These are phyloP conservation scores for Montipora foliosa DNA, from an alignment of 64 coral and sea anemone genomes.

Conservation along the genomic window DNA sequence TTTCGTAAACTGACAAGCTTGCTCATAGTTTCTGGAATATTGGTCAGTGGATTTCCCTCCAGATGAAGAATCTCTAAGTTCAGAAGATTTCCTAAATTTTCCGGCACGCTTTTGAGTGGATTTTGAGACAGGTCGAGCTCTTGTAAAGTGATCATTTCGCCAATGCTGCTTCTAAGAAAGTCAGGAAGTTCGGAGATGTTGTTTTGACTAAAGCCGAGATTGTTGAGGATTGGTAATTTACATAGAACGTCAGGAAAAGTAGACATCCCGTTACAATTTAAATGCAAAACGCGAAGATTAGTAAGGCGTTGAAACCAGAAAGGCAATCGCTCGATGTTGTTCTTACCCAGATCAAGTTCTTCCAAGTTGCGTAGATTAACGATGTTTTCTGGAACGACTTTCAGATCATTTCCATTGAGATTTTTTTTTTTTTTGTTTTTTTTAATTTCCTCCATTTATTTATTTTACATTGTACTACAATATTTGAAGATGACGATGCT, in stretches of 20 bases:
- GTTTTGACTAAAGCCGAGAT: conserved; percentile 76
- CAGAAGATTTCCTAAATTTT: conserved; percentile 39
- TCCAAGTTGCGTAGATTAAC: conserved; percentile 52
- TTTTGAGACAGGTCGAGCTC: conserved; percentile 82
- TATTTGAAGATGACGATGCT: no score
- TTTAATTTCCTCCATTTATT: no score
- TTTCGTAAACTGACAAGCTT: conserved; percentile 66
- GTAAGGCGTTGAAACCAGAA: conserved; percentile 69
- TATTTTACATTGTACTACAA: no score
- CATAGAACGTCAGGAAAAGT: conserved; percentile 79
- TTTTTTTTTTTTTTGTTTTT: conserved; percentile 75
- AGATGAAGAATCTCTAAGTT: conserved; percentile 61
- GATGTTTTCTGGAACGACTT: conserved; percentile 59
- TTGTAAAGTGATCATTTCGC: conserved; percentile 64
- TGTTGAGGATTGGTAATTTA: conserved; percentile 59
- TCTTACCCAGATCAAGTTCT: conserved; percentile 80
- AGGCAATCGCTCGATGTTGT: conserved; percentile 72
- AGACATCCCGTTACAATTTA: conserved; percentile 54
- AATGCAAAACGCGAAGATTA: conserved; percentile 64
- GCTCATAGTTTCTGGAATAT: conserved; percentile 56
- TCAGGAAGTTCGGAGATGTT: conserved; percentile 67
- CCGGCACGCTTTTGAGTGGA: conserved; percentile 43
- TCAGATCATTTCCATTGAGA: conserved; percentile 57
- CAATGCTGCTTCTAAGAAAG: conserved; percentile 56
- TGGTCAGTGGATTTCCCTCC: conserved; percentile 64